A percentile compares a stretch with the other conserved stretches of the same genome.
Conservation (phyloP, 1,140 invertebrate genomes). For the Gonioctena quinquepunctata region DNA sequence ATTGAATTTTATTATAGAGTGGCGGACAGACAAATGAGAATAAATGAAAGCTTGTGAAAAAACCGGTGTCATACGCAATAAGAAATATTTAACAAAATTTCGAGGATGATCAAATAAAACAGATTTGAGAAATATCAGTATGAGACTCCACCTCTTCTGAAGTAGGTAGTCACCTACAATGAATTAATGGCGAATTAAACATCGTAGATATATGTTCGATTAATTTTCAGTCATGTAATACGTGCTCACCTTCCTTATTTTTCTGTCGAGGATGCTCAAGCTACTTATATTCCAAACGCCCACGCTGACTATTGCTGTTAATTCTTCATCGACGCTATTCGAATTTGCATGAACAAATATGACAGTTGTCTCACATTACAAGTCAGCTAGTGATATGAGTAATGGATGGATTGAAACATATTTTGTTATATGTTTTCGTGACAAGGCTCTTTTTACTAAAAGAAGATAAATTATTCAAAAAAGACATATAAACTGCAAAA, state of each 20-base stretch:
- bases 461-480: too few relatives aligned
- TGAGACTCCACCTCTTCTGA: neutral
- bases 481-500: too few relatives aligned
- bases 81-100: too few relatives aligned
- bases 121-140: neutral
- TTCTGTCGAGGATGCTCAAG: neutral
- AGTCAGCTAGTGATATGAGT: neutral
- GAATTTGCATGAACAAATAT: neutral
- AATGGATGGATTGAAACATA: too few relatives aligned
- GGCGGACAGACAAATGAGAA: too few relatives aligned
- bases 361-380: neutral
- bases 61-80: too few relatives aligned
- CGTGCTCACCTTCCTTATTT: neutral
- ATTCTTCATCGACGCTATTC: neutral
- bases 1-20: too few relatives aligned
- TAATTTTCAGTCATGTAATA: constrained; percentile 6
- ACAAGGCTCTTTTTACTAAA: too few relatives aligned
- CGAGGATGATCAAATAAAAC: too few relatives aligned
- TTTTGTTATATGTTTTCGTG: too few relatives aligned
- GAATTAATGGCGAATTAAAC: neutral
- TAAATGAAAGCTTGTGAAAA: too few relatives aligned
- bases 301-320: neutral
- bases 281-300: neutral
- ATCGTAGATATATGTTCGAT: neutral
- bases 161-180: neutral